Evolutionary conservation across 2,113 vertebrate species (phyloP), one percentile per base, ranked within the genome.

Genomic region (Prolemur simus): DNA sequence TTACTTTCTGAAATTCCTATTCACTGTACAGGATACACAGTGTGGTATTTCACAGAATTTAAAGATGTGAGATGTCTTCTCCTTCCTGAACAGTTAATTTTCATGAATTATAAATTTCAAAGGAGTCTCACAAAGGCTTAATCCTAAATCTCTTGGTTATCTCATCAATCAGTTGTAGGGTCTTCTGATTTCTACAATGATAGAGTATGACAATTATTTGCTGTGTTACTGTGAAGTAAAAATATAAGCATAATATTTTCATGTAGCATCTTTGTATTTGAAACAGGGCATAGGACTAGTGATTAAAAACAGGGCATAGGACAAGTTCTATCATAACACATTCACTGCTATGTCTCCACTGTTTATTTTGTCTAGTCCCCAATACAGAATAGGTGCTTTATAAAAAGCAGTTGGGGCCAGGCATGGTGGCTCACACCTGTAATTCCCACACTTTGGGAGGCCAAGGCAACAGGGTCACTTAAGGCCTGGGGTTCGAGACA

Each of bases 221-320:
- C 21, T 32, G 2, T 74, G 34, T 45, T 81, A 60, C 89, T 95
- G 27, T 60, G 34, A 96, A 69, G 39, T 78, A 15, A 89, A 80
- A 97, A 89, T 71, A 32, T 25, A 90, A 78, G n/a, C 74, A 64
- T n/a, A 63, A 29, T 81, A 84, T 90, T 86, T 20, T 34, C 82
- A 34, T 21, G 23, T 14, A 39, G 1, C 9, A 87, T 23, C 7
- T 7, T 80, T 81, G 2, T 45, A 64, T 73, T 95, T 92, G 34
- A 95, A 97, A 95, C n/a, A n/a, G n/a, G n/a, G n/a, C n/a, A n/a
- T n/a, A n/a, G n/a, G n/a, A n/a, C 69, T 71, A 87, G 39, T 45
- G 8, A 66, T 77, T 81, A 89, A 89, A 86, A 64, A 52, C 11
- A 87, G 42, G 82, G 49, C 4, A 32, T 6, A 54, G 14, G 58